Base-by-base conservation (phyloP, 2,113 vertebrate species). In the Phalacrocorax carbo region DNA sequence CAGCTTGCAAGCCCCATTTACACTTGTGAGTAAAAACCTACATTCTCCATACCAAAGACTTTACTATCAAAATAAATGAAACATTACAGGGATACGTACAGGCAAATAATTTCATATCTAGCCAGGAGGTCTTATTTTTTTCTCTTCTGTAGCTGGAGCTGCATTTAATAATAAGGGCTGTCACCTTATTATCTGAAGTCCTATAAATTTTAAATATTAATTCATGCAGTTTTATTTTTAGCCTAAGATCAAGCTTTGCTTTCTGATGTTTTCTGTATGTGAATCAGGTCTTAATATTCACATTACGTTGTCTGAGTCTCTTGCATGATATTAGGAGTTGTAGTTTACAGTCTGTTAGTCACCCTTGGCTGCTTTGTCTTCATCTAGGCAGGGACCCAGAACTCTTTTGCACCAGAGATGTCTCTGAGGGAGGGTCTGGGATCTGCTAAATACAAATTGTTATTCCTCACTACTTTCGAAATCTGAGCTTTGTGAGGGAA, bases 231-330 rank as follows among this genome's bases (percentile, higher is more conserved):
- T 85, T 75, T 93, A 66, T 71, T 81, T 92, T 91, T 76, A 97
- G 87, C 23, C 54, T 76, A 65, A 54, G 69, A 93, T 91, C 25
- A 57, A 32, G 25, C 23, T 66, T 78, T 86, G 42, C 19, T 76
- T 88, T 78, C 48, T 80, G 29, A 62, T 52, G 25, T 15, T 75
- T 82, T 86, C n/a, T 42, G 9, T 44, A 26, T 61, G 36, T 57
- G 52, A 89, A 82, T 83, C 51, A n/a, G 27, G 16, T 86, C 58
- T 88, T 92, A 86, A 62, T 83, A 90, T 85, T 94, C 90, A 61
- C 46, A 58, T 77, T 58, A 71, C 1, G 0, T 71, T 44, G 23
- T 78, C 48, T 64, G 61, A 86, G 73, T 66, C 27, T 51, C 44
- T 84, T 87, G 80, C 46, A 64, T 78, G 60, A 23, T 70, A 73